Evolutionary conservation across 2,113 vertebrate genomes (phyloP), one percentile per base, ranked within the genome.

Genomic region (Dicerorhinus sumatrensis): DNA sequence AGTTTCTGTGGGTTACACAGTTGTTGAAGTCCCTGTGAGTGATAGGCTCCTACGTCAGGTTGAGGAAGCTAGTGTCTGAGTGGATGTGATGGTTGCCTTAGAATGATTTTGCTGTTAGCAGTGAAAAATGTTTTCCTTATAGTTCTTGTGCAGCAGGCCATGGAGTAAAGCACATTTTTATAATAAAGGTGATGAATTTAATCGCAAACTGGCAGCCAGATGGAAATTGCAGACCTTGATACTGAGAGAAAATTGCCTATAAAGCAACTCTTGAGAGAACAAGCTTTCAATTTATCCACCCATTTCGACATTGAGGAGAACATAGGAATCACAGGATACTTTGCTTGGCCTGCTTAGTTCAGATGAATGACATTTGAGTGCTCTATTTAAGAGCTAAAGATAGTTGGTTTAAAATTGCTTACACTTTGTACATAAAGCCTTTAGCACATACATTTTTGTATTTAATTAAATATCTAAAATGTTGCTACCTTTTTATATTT

Each of bases 111-210:
- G 98, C 98, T 86, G 97, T 99, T 99, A 99, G 98, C 98, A 98
- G 96, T 99, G 99, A 99, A 99, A 99, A 99, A 99, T 99, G 99
- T 98, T 98, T 98, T 98, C 97, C 98, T 98, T 98, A 97, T 6
- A 82, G 95, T 99, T 98, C 98, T 98, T 99, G 98, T 99, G 99
- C 99, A 99, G 98, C 97, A 99, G 99, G 98, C 99, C 77, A 79
- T 99, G 99, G 97, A 99, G 96, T 98, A 98, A 98, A 98, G 98
- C 98, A 98, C 99, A 98, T 98, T 99, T 98, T 99, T 98, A 99
- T 99, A 99, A 99, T 99, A 99, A 99, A 99, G 99, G 98, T 99
- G 99, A 99, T 99, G 98, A 99, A 99, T 99, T 99, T 99, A 99
- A 99, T 99, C 98, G 90, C 98, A 98, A 98, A 99, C 98, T 99